Percentiles rank a stretch among this genome's conserved stretches.
Conservation (phyloP, 2,113 vertebrate species). For the Takifugu flavidus region DNA sequence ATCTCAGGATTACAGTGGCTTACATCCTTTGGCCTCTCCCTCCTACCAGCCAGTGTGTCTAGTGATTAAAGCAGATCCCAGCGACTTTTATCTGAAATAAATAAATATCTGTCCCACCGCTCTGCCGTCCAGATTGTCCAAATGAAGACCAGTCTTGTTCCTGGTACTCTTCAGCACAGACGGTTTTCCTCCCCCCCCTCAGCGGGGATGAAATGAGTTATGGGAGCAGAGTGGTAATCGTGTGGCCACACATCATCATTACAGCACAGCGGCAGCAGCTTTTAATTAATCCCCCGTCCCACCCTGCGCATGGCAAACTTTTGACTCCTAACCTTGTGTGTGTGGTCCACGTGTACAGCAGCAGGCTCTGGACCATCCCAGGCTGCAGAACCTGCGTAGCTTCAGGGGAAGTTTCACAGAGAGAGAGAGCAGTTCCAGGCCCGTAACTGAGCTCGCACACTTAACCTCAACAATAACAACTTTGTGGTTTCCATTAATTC, state of each 20-base stretch:
- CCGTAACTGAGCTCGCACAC: slow-evolving; percentile 27
- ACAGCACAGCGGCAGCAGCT: slow-evolving; percentile 63
- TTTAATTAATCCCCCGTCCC: slow-evolving; percentile 70
- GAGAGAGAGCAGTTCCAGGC: slow-evolving; percentile 25
- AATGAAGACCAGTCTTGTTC: slow-evolving; percentile 48
- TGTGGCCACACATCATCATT: slow-evolving; percentile 58
- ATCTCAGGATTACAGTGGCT: slow-evolving; percentile 80
- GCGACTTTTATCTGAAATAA: slow-evolving; percentile 64
- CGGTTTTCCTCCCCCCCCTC: slow-evolving; percentile 41
- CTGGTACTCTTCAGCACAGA: slow-evolving; percentile 50
- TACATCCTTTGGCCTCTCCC: slow-evolving; percentile 77
- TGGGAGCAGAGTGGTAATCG: slow-evolving; percentile 67
- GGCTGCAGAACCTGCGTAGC: slow-evolving; percentile 30
- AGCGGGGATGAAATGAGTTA: slow-evolving; percentile 66
- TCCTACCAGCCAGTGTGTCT: slow-evolving; percentile 55
- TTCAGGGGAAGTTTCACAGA: slow-evolving; percentile 7
- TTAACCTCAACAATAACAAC: slow-evolving; percentile 28
- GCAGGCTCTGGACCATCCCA: too few relatives aligned
- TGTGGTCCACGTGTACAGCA: background rate
- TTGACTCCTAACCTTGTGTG: slow-evolving; percentile 26
- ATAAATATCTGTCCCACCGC: slow-evolving; percentile 34
- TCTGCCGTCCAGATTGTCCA: slow-evolving; percentile 31
- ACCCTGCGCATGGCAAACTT: slow-evolving; percentile 44
- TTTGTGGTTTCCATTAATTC: slow-evolving; percentile 5
- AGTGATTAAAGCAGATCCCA: slow-evolving; percentile 75